Evolutionary conservation across 2,797 vertebrate genomes (phyloP), one percentile per base, ranked within the genome.

Genomic region (Trachops cirrhosus): DNA sequence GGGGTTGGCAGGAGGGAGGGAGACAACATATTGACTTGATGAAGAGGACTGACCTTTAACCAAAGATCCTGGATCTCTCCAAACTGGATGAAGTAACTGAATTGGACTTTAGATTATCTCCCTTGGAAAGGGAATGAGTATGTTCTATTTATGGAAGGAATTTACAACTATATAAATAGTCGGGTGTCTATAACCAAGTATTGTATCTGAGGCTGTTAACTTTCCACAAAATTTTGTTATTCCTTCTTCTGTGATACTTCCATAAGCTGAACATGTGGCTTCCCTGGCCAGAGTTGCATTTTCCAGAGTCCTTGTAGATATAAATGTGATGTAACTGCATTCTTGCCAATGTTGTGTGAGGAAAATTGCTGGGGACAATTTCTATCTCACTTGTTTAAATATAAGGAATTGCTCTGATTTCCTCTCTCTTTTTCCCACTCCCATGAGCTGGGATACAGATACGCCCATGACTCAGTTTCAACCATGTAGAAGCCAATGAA

Each of bases 81-180:
- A 50, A 92, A 22, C 1, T 29, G 4, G 37, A 79, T 83, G 46
- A 79, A 93, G 34, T 39, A 79, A 79, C 29, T 39, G 44, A 70
- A 41, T 71, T 84, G 48, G 24, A 94, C 2, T 85, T 93, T 74
- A 44, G 9, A 48, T 78, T 78, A 22, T 77, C 32, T 84, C 26
- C 21, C 11, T 70, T 78, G n/a, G 67, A 90, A 95, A 95, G 52
- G 26, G 29, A 64, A 32, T 24, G 14, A 77, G 9, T 10, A 26
- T 21, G 10, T 89, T 84, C 90, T 70, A 78, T 83, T 92, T 93
- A 44, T 57, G 50, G 87, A 75, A 93, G 89, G 34, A 94, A 80
- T 80, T 70, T 59, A 32, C 18, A 84, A 77, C 19, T 57, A 79
- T 62, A 62, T 62, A 59, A 79, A 54, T 62, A 82, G 24, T 48